Evolutionary conservation across 2,888 invertebrate genomes (phyloP).

Genomic region (Boloria selene): DNA sequence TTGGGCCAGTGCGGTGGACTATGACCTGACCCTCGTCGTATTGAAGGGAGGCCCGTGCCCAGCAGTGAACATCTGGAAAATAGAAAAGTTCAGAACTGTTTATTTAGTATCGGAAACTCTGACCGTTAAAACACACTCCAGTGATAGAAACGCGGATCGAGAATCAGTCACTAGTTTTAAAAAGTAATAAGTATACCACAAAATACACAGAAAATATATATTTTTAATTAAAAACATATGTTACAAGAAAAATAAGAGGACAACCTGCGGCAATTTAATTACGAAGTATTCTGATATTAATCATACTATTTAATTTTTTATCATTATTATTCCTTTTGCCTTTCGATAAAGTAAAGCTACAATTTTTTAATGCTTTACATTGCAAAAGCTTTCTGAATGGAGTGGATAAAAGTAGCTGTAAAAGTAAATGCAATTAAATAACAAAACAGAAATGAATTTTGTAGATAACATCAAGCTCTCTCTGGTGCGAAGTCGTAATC

Average conservation of each 20-base stretch:
- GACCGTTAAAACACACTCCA: too few relatives aligned
- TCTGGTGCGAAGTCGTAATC: constrained; percentile 41
- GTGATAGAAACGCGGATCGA: too few relatives aligned
- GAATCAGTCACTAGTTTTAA: too few relatives aligned
- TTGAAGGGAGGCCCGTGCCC: too few relatives aligned
- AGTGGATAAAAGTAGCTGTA: background rate
- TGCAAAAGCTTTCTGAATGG: background rate
- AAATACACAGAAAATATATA: too few relatives aligned
- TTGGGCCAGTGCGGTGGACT: too few relatives aligned
- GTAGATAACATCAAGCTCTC: constrained; percentile 36
- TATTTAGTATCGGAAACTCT: too few relatives aligned
- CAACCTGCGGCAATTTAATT: background rate
- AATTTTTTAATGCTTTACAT: background rate
- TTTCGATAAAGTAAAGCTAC: background rate
- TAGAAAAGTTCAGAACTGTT: too few relatives aligned
- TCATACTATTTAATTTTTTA: constrained; percentile 7
- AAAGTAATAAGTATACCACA: too few relatives aligned
- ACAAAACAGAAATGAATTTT: constrained; percentile 23
- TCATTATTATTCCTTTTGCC: constrained; percentile 1
- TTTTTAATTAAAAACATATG: background rate
- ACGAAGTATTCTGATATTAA: background rate
- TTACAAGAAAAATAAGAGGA: background rate
- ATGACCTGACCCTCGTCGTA: too few relatives aligned
- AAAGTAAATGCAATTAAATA: background rate
- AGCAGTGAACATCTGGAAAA: too few relatives aligned